phyloP scores from a whole-genome alignment of 2,797 vertebrate genomes.

The Amblyopsis hoosieri region DNA sequence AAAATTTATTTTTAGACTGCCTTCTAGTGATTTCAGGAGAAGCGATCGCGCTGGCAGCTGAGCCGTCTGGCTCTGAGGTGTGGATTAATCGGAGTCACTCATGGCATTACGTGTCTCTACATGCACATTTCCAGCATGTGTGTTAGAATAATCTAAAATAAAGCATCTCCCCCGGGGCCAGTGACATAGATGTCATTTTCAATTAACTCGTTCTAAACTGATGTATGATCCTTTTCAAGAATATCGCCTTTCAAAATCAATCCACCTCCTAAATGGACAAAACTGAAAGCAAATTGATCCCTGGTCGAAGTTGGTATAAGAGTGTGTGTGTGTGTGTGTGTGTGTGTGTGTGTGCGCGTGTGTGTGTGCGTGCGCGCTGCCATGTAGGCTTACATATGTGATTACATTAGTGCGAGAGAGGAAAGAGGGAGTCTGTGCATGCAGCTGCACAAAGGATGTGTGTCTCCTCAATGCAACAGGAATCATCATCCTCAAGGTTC shows the following conservation, averaged over 20 bases:
- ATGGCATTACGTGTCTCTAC: slow-evolving; percentile 8
- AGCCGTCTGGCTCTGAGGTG: slow-evolving; percentile 35
- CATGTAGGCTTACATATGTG: background rate
- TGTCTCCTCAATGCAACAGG: background rate
- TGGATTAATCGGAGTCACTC: slow-evolving; percentile 26
- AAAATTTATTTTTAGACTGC: slow-evolving; percentile 79
- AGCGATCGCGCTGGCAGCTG: slow-evolving; percentile 22
- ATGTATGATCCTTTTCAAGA: background rate
- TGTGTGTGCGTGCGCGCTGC: background rate
- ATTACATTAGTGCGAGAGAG: background rate
- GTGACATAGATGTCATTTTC: slow-evolving; percentile 38
- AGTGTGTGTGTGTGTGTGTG: background rate
- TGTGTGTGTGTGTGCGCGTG: background rate
- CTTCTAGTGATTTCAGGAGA: slow-evolving; percentile 47
- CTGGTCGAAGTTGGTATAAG: background rate
- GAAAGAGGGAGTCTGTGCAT: background rate
- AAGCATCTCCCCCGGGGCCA: slow-evolving; percentile 14
- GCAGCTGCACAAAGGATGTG: background rate
- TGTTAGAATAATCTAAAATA: no score
- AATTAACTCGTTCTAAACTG: slow-evolving; percentile 33
- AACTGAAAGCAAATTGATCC: background rate
- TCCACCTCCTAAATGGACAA: background rate
- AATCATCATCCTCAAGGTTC: slow-evolving; percentile 37
- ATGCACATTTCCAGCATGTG: background rate
- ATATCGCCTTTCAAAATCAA: no score